phyloP scores from a whole-genome alignment of 1,140 invertebrate genomes.

The Caligus rogercresseyi region DNA sequence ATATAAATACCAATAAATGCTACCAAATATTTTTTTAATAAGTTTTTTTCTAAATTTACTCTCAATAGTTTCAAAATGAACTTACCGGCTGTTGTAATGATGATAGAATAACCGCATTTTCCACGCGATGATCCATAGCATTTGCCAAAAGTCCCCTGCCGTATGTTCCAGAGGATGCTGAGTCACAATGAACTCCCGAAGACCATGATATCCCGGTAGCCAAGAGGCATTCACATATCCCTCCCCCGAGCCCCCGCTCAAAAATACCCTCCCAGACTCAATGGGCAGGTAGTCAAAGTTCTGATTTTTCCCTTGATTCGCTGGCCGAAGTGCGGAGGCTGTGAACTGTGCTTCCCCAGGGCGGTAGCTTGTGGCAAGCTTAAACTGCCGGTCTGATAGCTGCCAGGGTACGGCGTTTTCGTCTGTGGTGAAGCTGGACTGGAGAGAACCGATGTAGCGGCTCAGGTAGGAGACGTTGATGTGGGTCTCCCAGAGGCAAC shows the following conservation, averaged over 20 bases:
- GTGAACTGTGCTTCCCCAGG: constrained; percentile 10
- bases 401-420: constrained; percentile 39
- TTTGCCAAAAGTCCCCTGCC: constrained; percentile 18
- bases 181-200: constrained; percentile 20
- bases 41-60: too few species aligned
- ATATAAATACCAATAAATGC: too few species aligned
- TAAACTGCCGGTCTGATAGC: constrained; percentile 51
- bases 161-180: constrained; percentile 20
- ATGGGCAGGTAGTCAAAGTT: constrained; percentile 55
- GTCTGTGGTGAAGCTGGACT: constrained; percentile 32
- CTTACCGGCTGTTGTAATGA: constrained; percentile 14
- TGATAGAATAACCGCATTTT: constrained; percentile 20
- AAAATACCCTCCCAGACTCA: constrained; percentile 61
- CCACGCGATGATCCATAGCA: constrained; percentile 21
- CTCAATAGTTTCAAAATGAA: too few species aligned
- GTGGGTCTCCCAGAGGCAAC: constrained; percentile 17
- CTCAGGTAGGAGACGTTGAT: constrained; percentile 8
- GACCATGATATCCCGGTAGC: constrained; percentile 16
- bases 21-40: too few species aligned
- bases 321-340: neutral
- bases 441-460: constrained; percentile 42
- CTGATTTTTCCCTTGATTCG: constrained; percentile 39
- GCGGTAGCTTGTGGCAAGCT: constrained; percentile 27
- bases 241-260: constrained; percentile 80
- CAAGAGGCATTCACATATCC: constrained; percentile 59